Base-by-base conservation (phyloP, 2,888 invertebrate genomes). In the Drosophila gaucha region DNA sequence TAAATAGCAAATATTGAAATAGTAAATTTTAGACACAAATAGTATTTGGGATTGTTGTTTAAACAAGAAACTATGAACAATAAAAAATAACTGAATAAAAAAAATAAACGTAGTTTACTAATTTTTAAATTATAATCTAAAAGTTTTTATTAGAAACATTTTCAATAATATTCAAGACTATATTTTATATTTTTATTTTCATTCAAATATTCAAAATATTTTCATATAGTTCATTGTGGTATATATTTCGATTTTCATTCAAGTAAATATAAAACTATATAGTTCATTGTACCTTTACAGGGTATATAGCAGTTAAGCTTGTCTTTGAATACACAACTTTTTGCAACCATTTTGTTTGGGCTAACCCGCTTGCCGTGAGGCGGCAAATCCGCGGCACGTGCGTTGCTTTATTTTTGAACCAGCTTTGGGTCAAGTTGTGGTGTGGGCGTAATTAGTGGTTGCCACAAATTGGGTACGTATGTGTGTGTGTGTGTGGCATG, bases 381-480 rank as follows among this genome's bases (percentile, higher is more conserved):
- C 56, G 41, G 44, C 50, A 58, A 74, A 71, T 76, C 49, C 50
- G 67, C 47, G 72, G 74, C 77, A 74, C 72, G 74, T 76, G 77
- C 76, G 67, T 65, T 51, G 31, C 30, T 39, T 47, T 38, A 14
- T n/a, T 44, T 30, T 20, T 16, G 24, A 31, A 8, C 39, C 39
- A 41, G 36, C 30, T 26, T 56, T 56, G 63, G 73, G 77, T 74
- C 73, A 75, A 75, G 36, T 70, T 58, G 43, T 66, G 66, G 75
- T 18, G 75, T 75, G 74, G 74, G 74, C 52, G 74, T 74, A 74
- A 74, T 75, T 75, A 75, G 70, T 56, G 62, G 50, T 50, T 74
- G 65, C 41, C 39, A 50, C 44, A 56, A 52, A 35, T 57, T 60
- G 16, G 12, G 55, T 22, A 18, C 9, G 14, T 59, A 6, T 55